phyloP scores from a whole-genome alignment of 2,113 vertebrate species.

The Gila orcuttii region DNA sequence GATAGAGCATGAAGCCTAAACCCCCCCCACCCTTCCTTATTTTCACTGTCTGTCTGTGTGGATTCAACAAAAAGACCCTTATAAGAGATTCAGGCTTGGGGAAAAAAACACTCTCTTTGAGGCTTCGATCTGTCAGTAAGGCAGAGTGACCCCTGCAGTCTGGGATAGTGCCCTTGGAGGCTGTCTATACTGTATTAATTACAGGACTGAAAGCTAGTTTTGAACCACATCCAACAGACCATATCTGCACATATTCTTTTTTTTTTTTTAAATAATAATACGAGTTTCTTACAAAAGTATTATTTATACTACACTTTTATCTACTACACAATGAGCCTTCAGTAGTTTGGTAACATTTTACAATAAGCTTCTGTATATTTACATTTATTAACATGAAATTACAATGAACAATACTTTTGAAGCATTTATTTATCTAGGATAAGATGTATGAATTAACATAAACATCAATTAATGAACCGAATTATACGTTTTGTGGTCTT shows the following conservation, averaged over 20 bases:
- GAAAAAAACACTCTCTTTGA: constrained; percentile 40
- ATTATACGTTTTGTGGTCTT: too few species aligned
- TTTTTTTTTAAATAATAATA: neutral
- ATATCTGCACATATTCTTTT: neutral
- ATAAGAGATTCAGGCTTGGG: constrained; percentile 34
- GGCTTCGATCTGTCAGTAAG: constrained; percentile 17
- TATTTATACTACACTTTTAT: neutral
- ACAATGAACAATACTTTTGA: neutral
- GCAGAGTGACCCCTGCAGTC: constrained; percentile 21
- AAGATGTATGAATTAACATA: too few species aligned
- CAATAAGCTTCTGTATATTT: neutral
- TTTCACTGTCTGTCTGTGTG: constrained; percentile 1
- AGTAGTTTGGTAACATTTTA: neutral
- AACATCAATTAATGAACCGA: too few species aligned
- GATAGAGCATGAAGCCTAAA: constrained; percentile 50
- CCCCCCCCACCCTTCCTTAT: neutral
- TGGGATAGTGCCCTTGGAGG: constrained; percentile 11
- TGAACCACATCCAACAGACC: neutral
- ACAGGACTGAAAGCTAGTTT: neutral
- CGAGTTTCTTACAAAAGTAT: neutral
- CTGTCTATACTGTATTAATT: constrained; percentile 22
- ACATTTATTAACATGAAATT: neutral
- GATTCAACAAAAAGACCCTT: constrained; percentile 51
- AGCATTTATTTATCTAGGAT: neutral
- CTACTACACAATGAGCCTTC: neutral